These are phyloP conservation scores for Calidris pugnax DNA, from an alignment of 2,113 vertebrate genomes.

Conservation along the genomic window DNA sequence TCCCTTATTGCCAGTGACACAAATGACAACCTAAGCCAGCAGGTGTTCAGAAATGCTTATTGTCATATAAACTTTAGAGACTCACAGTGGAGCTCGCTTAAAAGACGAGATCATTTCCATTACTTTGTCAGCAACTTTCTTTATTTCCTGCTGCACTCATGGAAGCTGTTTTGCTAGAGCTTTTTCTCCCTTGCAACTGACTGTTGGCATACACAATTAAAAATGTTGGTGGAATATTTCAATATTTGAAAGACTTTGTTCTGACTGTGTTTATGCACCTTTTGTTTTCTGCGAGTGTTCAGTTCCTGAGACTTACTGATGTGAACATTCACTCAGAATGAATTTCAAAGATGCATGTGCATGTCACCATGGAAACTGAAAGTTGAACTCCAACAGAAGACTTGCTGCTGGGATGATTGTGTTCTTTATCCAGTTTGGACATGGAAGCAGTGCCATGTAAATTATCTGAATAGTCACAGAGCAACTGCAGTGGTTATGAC, in stretches of 20 bases:
- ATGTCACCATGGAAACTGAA: not conserved
- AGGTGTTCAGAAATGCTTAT: not conserved
- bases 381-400: not conserved
- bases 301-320: not conserved
- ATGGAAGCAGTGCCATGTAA: not conserved
- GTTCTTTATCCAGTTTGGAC: not conserved
- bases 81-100: not conserved
- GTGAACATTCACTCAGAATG: not conserved
- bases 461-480: not conserved
- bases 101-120: not conserved
- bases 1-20: not conserved
- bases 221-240: not conserved
- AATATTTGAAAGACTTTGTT: not conserved
- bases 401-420: not conserved
- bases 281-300: slow-evolving; percentile 32
- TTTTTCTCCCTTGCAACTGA: not conserved
- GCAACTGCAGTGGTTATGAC: not conserved
- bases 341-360: not conserved
- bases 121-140: not conserved
- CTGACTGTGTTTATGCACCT: not conserved
- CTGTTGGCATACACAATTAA: not conserved
- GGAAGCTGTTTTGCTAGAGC: not conserved
- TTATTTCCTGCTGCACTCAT: not conserved
- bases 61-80: not conserved
- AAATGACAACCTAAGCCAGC: not conserved